A percentile compares a stretch with the other conserved stretches of the same genome.
These are phyloP conservation scores for Solea senegalensis DNA, from an alignment of 2,113 vertebrate genomes.

Conservation along the genomic window DNA sequence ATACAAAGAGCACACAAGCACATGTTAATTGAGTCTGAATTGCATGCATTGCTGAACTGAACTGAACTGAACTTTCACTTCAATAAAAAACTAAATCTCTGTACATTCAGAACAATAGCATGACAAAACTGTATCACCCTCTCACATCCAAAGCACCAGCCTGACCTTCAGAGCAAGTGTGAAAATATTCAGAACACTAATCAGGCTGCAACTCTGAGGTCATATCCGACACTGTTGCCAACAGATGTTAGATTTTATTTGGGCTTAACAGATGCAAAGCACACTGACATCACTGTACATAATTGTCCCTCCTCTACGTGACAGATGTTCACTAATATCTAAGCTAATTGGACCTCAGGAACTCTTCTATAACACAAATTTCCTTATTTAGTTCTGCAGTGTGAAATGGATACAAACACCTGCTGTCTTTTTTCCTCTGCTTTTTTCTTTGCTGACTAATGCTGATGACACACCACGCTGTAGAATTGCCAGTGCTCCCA, in stretches of 20 bases:
- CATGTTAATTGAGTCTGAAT: too few species aligned
- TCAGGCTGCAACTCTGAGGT: constrained; percentile 23
- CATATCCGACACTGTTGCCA: constrained; percentile 16
- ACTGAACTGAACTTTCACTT: not conserved
- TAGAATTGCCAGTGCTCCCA: constrained; percentile 21
- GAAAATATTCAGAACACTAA: constrained; percentile 14
- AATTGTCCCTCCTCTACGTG: constrained; percentile 56
- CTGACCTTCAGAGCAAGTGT: constrained; percentile 21
- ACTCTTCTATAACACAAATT: constrained; percentile 3
- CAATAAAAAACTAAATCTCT: not conserved
- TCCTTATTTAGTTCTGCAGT: constrained; percentile 15
- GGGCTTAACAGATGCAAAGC: constrained; percentile 63
- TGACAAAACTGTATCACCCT: not conserved
- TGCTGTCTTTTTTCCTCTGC: constrained; percentile 6
- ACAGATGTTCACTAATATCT: constrained; percentile 65
- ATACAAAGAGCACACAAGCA: too few species aligned
- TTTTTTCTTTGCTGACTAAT: constrained; percentile 50
- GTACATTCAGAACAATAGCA: not conserved
- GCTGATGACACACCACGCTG: constrained; percentile 39
- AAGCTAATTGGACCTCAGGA: constrained; percentile 63
- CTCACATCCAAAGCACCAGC: not conserved
- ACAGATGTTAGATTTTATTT: constrained; percentile 67
- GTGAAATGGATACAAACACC: not conserved
- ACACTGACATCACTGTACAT: constrained; percentile 48
- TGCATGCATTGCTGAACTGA: too few species aligned